Percentiles rank a stretch among this genome's conserved stretches.
Conservation (phyloP, 2,797 vertebrate genomes). For the Erethizon dorsatum region DNA sequence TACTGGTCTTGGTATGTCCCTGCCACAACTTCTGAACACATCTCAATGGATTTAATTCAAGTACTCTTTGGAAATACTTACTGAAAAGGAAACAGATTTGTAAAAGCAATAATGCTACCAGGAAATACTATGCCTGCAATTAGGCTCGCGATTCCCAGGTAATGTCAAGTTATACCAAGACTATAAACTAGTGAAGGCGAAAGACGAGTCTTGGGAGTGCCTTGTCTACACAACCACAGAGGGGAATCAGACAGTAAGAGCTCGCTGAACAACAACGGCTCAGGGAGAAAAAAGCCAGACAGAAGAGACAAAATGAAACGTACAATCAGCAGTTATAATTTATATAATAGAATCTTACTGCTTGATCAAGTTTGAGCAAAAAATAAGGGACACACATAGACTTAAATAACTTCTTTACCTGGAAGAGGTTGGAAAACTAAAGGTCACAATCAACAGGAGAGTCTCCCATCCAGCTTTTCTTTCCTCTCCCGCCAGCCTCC, state of each 20-base stretch:
- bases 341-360: slow-evolving; percentile 71
- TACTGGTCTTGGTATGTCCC: not conserved
- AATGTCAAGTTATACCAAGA: not conserved
- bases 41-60: slow-evolving; percentile 38
- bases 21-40: not conserved
- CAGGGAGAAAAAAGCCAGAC: slow-evolving; percentile 25
- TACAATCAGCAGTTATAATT: not conserved
- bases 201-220: not conserved
- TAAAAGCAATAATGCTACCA: slow-evolving; percentile 26
- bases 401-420: slow-evolving; percentile 85
- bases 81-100: not conserved
- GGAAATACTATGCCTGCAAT: not conserved
- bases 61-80: slow-evolving; percentile 44
- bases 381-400: slow-evolving; percentile 80
- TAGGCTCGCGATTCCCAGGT: not conserved
- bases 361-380: slow-evolving; percentile 82
- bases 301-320: not conserved
- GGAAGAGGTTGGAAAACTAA: slow-evolving; percentile 55
- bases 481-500: slow-evolving; percentile 29
- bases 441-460: not conserved
- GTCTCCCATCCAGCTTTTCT: not conserved
- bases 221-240: not conserved
- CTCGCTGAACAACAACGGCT: slow-evolving; percentile 13
- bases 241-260: not conserved
- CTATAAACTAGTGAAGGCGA: not conserved